A percentile compares a stretch with the other conserved stretches of the same genome.
Conservation (phyloP, 2,888 invertebrate genomes). For the Archaeoteleia sp. region DNA sequence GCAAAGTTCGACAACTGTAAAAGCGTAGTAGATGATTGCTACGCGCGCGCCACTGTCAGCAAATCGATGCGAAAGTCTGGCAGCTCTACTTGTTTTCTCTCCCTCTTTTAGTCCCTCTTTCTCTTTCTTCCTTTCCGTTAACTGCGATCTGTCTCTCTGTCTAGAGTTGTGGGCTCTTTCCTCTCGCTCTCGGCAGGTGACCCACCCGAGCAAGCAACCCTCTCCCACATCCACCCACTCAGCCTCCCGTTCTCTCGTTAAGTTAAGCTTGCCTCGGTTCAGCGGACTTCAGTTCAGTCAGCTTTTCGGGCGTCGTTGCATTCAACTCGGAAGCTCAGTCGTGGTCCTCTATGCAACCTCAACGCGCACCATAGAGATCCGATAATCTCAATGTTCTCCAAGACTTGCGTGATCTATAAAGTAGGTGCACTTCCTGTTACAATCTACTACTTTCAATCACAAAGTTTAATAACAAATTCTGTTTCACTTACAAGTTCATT, state of each 20-base stretch:
- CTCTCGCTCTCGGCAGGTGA: slow-evolving; percentile 37
- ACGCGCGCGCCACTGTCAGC: slow-evolving; percentile 65
- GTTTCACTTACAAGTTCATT: too few species aligned
- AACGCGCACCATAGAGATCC: slow-evolving; percentile 42
- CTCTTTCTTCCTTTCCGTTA: slow-evolving; percentile 21
- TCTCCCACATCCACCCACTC: slow-evolving; percentile 32
- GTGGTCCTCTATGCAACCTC: slow-evolving; percentile 40
- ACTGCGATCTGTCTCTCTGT: slow-evolving; percentile 7
- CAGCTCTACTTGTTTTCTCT: slow-evolving; percentile 33
- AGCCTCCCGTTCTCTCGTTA: slow-evolving; percentile 52
- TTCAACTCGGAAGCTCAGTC: slow-evolving; percentile 56
- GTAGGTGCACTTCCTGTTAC: slow-evolving; percentile 15
- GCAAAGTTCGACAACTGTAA: slow-evolving; percentile 40
- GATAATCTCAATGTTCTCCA: slow-evolving; percentile 49
- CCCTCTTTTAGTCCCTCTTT: slow-evolving; percentile 39
- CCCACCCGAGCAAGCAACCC: slow-evolving; percentile 44
- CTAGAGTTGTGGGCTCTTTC: slow-evolving; percentile 24
- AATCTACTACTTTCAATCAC: too few species aligned
- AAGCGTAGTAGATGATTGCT: slow-evolving; percentile 59
- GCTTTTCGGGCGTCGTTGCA: slow-evolving; percentile 64
- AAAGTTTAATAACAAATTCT: too few species aligned
- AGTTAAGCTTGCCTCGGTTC: slow-evolving; percentile 63
- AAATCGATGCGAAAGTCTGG: slow-evolving; percentile 67
- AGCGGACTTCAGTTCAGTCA: slow-evolving; percentile 70
- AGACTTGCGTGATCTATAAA: slow-evolving; percentile 40